Conservation (phyloP, 1,140 invertebrate species). For the Dendroctonus ponderosae region DNA sequence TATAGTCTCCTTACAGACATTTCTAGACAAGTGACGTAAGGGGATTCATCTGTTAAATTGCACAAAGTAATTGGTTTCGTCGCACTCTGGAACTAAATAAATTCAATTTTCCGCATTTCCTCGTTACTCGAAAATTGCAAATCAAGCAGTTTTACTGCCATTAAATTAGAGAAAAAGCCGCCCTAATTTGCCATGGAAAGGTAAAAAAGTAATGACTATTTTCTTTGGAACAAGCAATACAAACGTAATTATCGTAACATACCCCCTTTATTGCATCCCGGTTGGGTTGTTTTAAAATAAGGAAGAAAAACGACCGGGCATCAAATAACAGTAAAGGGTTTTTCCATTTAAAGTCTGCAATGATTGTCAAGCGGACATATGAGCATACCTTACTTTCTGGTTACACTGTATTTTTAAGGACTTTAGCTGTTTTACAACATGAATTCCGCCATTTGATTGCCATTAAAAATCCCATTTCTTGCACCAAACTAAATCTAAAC, state of each 20-base stretch:
- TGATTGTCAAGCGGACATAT: too few species aligned
- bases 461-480: too few species aligned
- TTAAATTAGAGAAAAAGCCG: neutral
- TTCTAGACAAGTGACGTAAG: conserved; percentile 18
- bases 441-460: too few species aligned
- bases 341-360: too few species aligned
- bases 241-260: conserved; percentile 1
- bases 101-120: conserved; percentile 1
- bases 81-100: conserved; percentile 9
- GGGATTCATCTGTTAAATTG: conserved; percentile 25
- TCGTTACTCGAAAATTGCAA: neutral
- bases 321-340: too few species aligned
- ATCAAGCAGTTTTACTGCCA: neutral
- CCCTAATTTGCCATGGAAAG: neutral
- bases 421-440: too few species aligned
- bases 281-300: neutral
- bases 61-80: conserved; percentile 21
- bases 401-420: too few species aligned
- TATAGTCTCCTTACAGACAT: conserved; percentile 17
- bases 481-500: too few species aligned
- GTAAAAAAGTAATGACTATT: conserved; percentile 3
- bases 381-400: too few species aligned
- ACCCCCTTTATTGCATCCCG: neutral
- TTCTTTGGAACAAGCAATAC: conserved; percentile 6
- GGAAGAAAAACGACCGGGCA: neutral